Percentiles rank a stretch among this genome's conserved stretches.
These are phyloP conservation scores for Parazoanthus atlanticus DNA, from an alignment of 92 coral and sea anemone species.

Conservation along the genomic window DNA sequence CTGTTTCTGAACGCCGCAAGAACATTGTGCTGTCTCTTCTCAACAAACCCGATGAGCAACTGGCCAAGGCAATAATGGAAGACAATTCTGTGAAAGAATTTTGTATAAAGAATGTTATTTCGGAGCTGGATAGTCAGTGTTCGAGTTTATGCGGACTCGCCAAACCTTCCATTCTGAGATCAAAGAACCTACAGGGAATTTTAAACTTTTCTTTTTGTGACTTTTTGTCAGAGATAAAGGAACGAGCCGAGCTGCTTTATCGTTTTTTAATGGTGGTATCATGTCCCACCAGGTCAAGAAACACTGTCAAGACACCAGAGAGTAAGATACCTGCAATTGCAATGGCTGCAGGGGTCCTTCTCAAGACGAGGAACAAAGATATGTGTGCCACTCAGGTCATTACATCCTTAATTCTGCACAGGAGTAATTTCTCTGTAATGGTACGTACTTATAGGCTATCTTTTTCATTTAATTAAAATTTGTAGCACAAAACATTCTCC, in stretches of 20 bases:
- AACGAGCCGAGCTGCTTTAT: slow-evolving; percentile 39
- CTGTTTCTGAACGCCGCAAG: no score
- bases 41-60: no score
- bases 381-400: slow-evolving; percentile 26
- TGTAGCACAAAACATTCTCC: background rate
- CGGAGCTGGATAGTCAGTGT: no score
- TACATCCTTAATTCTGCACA: slow-evolving; percentile 48
- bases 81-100: no score
- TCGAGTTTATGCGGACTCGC: no score
- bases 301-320: slow-evolving; percentile 45
- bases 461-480: background rate
- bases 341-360: slow-evolving; percentile 38
- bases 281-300: slow-evolving; percentile 33
- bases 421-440: slow-evolving; percentile 35
- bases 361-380: slow-evolving; percentile 44
- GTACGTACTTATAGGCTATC: slow-evolving; percentile 16
- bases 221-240: slow-evolving; percentile 45
- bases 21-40: no score
- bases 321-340: slow-evolving; percentile 38
- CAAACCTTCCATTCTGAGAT: no score
- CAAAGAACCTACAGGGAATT: background rate
- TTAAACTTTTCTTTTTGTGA: slow-evolving; percentile 43
- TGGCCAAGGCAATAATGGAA: slow-evolving; percentile 11
- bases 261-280: slow-evolving; percentile 38
- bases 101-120: no score